A percentile compares a stretch with the other conserved stretches of the same genome.
phyloP scores from a whole-genome alignment of 2,888 invertebrate genomes.

The Myopa tessellatipennis region DNA sequence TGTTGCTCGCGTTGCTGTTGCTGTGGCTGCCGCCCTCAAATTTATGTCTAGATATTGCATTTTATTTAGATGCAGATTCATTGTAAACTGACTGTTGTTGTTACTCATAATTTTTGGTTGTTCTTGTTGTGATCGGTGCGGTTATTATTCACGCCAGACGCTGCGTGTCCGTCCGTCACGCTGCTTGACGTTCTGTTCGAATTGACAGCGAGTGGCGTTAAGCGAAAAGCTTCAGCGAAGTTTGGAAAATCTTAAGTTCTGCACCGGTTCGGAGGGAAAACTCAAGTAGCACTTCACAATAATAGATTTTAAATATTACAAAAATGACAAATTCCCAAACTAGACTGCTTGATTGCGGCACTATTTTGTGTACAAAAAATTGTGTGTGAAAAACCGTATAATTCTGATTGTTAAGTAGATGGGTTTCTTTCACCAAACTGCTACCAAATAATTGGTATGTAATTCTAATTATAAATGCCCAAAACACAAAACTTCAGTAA shows the following conservation, averaged over 20 bases:
- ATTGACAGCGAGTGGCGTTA: constrained; percentile 12
- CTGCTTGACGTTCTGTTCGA: constrained; percentile 5
- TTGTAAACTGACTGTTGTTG: not conserved
- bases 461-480: too few relatives aligned
- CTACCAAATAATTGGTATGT: too few relatives aligned
- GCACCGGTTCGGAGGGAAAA: not conserved
- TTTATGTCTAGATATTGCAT: constrained; percentile 17
- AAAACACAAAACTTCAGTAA: not conserved
- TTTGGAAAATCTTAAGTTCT: not conserved
- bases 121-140: not conserved
- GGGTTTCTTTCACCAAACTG: too few relatives aligned
- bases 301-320: not conserved
- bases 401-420: too few relatives aligned
- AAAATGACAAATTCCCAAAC: too few relatives aligned
- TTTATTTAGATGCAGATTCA: constrained; percentile 32
- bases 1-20: constrained; percentile 25
- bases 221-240: not conserved
- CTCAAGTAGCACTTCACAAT: not conserved
- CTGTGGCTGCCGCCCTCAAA: not conserved
- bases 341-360: too few relatives aligned
- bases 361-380: too few relatives aligned
- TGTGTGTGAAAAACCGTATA: too few relatives aligned
- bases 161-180: constrained; percentile 31
- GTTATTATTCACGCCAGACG: constrained; percentile 21
- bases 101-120: constrained; percentile 12